phyloP scores from a whole-genome alignment of 35 echinoderm and acorn worm species.

The Lytechinus pictus region DNA sequence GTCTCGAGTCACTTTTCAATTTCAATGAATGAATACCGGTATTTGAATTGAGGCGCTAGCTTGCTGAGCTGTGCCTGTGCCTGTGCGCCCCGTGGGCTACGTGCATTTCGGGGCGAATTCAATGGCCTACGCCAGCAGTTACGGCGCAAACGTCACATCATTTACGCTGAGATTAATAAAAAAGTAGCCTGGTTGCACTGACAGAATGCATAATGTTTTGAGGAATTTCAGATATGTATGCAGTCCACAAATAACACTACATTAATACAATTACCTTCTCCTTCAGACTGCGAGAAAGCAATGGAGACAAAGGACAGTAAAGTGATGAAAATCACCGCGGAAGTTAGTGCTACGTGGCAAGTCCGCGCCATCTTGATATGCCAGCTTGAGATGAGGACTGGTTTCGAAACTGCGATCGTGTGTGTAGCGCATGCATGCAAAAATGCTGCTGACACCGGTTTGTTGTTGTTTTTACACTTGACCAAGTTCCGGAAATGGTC shows the following conservation, averaged over 20 bases:
- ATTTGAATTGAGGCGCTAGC: too few relatives aligned
- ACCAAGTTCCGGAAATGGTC: background rate
- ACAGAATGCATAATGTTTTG: background rate
- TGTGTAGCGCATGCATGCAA: too few relatives aligned
- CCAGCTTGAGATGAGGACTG: background rate
- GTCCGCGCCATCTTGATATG: background rate
- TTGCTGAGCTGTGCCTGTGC: background rate
- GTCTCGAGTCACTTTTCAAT: background rate
- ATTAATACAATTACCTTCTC: background rate
- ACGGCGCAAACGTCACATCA: background rate
- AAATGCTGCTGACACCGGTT: background rate
- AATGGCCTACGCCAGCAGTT: background rate
- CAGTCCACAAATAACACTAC: background rate
- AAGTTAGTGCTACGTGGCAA: constrained; percentile 29
- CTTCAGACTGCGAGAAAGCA: background rate
- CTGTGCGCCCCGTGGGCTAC: background rate
- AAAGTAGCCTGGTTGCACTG: background rate
- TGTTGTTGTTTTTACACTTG: background rate
- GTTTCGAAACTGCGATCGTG: background rate
- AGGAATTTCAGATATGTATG: background rate
- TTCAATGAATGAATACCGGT: background rate
- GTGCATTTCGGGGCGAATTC: background rate
- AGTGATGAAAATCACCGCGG: background rate
- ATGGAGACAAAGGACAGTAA: background rate
- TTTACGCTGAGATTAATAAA: background rate